Percentiles rank a stretch among this genome's conserved stretches.
Conservation (phyloP, 2,113 vertebrate species). For the Syngnathus scovelli region DNA sequence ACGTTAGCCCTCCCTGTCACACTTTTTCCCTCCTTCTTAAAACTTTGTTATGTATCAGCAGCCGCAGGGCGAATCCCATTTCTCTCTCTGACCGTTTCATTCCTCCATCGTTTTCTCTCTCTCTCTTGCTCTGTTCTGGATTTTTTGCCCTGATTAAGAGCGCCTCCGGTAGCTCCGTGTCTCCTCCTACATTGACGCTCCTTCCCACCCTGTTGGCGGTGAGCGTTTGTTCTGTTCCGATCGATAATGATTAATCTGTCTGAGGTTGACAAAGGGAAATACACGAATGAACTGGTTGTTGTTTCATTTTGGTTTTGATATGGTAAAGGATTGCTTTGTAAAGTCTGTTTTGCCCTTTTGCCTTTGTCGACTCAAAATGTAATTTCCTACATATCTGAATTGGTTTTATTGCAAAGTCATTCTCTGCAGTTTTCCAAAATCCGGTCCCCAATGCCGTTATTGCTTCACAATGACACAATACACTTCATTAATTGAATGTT, state of each 20-base stretch:
- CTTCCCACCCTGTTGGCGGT: constrained; percentile 10
- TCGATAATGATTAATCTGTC: constrained; percentile 47
- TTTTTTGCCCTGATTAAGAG: neutral
- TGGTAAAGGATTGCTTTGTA: constrained; percentile 20
- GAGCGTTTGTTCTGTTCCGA: constrained; percentile 21
- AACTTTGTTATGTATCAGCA: constrained; percentile 26
- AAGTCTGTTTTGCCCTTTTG: neutral
- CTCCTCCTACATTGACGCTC: constrained; percentile 7
- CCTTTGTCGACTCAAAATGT: neutral
- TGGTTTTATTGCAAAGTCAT: neutral
- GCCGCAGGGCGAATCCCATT: constrained; percentile 19
- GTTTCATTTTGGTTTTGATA: constrained; percentile 21
- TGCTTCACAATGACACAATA: neutral
- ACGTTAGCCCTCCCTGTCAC: constrained; percentile 3
- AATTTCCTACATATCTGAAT: neutral
- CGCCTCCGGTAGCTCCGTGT: neutral
- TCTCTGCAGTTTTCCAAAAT: neutral
- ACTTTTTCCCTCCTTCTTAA: constrained; percentile 19
- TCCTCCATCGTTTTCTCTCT: neutral
- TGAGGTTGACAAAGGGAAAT: constrained; percentile 46
- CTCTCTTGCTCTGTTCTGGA: neutral
- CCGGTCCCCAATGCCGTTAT: neutral
- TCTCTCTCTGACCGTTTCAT: constrained; percentile 14
- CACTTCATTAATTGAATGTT: neutral
- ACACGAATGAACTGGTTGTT: constrained; percentile 33